Base-by-base conservation (phyloP, 2,113 vertebrate species). In the Uria aalge region DNA sequence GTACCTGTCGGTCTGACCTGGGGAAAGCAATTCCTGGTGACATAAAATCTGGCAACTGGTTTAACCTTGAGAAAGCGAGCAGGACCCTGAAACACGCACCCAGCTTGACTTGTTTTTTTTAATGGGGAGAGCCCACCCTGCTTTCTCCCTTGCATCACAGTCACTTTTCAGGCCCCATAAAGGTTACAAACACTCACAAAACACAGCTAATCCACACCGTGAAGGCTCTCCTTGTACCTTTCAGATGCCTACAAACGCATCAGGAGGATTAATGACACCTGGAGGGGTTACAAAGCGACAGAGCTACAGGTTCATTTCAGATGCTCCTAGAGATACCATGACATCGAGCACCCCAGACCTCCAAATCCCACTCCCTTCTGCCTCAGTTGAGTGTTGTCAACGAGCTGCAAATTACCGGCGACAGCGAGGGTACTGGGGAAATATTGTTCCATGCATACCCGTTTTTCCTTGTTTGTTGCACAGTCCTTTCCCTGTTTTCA, bases 251-350 rank as follows among this genome's bases (percentile, higher is more conserved):
- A 41, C 36, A 69, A 63, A 38, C 18, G 13, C 20, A 21, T 36
- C 23, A 76, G 19, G 30, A 85, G 5, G 9, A 47, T 57, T 57
- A 62, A 53, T 41, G 71, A 59, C 52, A 77, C 36, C 36, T 80
- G 38, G 57, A 94, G 9, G 6, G 56, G 14, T 38, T 75, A 77
- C 0, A 3, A 78, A 77, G n/a, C 38, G 45, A 34, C 15, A 38
- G 48, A 90, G 23, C 15, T 87, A 41, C n/a, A 55, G 23, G n/a
- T 59, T 67, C 15, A 5, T 50, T 95, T 80, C 32, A n/a, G 77
- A 71, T 41, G 29, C 17, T 84, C 17, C 27, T 19, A 19, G 55
- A 55, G 45, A 55, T 13, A 30, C 8, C 0, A 6, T 0, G 0
- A 16, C 36, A 36, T 57, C 55, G 57, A 53, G 41, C 23, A 11